Base-by-base conservation (phyloP, 2,888 invertebrate genomes). In the Biston betularia region DNA sequence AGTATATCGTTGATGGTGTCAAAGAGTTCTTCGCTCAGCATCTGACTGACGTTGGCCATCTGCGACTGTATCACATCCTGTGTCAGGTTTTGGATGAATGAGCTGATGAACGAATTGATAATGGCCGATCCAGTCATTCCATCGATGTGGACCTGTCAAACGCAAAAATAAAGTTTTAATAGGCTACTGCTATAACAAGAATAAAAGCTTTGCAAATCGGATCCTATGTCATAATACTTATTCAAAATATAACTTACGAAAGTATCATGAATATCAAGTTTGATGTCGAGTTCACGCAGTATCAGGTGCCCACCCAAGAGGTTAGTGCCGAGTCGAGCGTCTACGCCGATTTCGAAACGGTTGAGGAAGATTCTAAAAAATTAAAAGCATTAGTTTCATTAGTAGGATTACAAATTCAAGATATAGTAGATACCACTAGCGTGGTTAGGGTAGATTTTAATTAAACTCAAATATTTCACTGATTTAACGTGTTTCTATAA, bases 61-160 rank as follows among this genome's bases (percentile, higher is more conserved):
- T 87, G 68, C 15, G 68, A 74, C 63, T 85, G 84, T 24, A 89
- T 77, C 3, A 85, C n/a, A 1, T 84, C 83, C 49, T 87, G 87
- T 0, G 85, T 79, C 7, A 85, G 42, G 53, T 70, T 79, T 65
- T 88, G 86, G 11, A 89, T 77, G 9, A 74, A 63, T 10, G 74
- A 69, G 73, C 80, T 89, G 72, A 89, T 87, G 24, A 85, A 67
- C 12, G 73, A 68, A 75, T 89, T 89, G 52, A 89, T 68, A 5
- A 86, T 8, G 9, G 57, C 69, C 11, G 88, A 88, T 10, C 88
- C 89, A 10, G 85, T 81, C 85, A 89, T 80, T 9, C 89, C 88
- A 35, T 78, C 72, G 38, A 89, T 70, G 63, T 81, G 76, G 11
- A 89, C 77, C 88, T 89, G 78, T 12, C 78, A 73, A 53, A 52